A percentile compares a stretch with the other conserved stretches of the same genome.
These are phyloP conservation scores for Orgyia antiqua DNA, from an alignment of 2,888 invertebrate genomes.

Conservation along the genomic window DNA sequence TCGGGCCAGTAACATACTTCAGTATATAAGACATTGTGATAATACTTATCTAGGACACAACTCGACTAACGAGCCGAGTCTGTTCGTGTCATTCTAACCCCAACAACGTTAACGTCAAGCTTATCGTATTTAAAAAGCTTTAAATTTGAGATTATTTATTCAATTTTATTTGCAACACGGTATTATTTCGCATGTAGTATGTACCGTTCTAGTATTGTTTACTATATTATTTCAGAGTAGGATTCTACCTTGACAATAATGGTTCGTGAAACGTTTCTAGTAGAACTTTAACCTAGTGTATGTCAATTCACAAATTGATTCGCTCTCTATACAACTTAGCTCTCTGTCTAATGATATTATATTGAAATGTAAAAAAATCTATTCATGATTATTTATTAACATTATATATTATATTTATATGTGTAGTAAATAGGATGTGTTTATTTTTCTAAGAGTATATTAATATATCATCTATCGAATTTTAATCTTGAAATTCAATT, in stretches of 20 bases:
- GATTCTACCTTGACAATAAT: conserved; percentile 58
- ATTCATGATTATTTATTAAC: conserved; percentile 24
- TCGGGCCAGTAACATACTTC: conserved; percentile 69
- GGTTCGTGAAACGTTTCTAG: conserved; percentile 32
- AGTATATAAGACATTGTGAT: conserved; percentile 76
- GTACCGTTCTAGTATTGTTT: conserved; percentile 35
- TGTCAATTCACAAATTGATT: conserved; percentile 37
- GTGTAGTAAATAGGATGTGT: conserved; percentile 22
- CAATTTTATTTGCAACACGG: conserved; percentile 52
- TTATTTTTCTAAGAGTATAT: conserved; percentile 36
- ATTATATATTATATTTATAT: conserved; percentile 8
- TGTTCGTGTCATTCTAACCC: conserved; percentile 37
- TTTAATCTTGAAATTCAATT: conserved; percentile 18
- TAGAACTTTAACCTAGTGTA: conserved; percentile 20
- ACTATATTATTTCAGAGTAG: conserved; percentile 31
- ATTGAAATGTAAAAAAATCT: conserved; percentile 16
- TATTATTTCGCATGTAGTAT: conserved; percentile 37
- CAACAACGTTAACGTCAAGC: conserved; percentile 40
- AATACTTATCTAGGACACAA: conserved; percentile 55
- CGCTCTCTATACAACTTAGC: conserved; percentile 61
- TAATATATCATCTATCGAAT: conserved; percentile 11
- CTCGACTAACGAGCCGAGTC: conserved; percentile 27
- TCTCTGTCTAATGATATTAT: conserved; percentile 49
- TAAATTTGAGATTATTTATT: conserved; percentile 76
- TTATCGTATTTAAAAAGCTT: conserved; percentile 68